phyloP scores from a whole-genome alignment of 2,888 invertebrate species.

The Stenolophus ochropezus region DNA sequence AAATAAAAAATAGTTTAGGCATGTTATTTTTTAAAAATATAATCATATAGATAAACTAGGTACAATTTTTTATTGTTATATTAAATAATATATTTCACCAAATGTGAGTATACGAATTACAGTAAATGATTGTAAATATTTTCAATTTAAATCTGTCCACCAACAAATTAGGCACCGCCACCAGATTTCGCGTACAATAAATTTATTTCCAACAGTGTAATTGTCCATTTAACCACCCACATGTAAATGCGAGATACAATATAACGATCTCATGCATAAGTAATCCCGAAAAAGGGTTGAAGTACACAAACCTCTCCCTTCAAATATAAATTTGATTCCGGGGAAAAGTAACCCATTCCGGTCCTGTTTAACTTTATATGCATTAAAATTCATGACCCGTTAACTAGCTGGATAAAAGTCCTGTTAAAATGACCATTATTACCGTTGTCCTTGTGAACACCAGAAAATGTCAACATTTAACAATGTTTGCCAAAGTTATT shows the following conservation, averaged over 20 bases:
- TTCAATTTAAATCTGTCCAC: not conserved
- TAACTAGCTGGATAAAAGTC: slow-evolving; percentile 24
- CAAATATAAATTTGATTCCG: slow-evolving; percentile 9
- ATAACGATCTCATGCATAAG: slow-evolving; percentile 18
- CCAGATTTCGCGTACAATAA: not conserved
- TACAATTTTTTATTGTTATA: too few relatives aligned
- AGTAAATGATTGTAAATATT: too few relatives aligned
- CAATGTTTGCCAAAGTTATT: too few relatives aligned
- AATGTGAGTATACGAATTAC: too few relatives aligned
- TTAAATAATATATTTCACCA: too few relatives aligned
- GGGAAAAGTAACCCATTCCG: not conserved
- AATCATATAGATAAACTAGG: too few relatives aligned
- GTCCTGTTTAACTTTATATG: slow-evolving; percentile 23
- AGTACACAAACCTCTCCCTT: slow-evolving; percentile 8
- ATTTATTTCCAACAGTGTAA: not conserved
- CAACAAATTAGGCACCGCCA: not conserved
- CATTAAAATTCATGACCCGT: slow-evolving; percentile 34
- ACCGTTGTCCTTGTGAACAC: not conserved
- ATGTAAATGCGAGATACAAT: slow-evolving; percentile 17
- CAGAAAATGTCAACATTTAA: not conserved
- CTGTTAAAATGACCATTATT: slow-evolving; percentile 27
- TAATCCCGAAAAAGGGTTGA: slow-evolving; percentile 30
- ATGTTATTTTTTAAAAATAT: too few relatives aligned
- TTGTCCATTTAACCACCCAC: not conserved
- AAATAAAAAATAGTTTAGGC: too few relatives aligned